These are phyloP conservation scores for Brotula barbata DNA, from an alignment of 2,797 vertebrate genomes.

Conservation along the genomic window DNA sequence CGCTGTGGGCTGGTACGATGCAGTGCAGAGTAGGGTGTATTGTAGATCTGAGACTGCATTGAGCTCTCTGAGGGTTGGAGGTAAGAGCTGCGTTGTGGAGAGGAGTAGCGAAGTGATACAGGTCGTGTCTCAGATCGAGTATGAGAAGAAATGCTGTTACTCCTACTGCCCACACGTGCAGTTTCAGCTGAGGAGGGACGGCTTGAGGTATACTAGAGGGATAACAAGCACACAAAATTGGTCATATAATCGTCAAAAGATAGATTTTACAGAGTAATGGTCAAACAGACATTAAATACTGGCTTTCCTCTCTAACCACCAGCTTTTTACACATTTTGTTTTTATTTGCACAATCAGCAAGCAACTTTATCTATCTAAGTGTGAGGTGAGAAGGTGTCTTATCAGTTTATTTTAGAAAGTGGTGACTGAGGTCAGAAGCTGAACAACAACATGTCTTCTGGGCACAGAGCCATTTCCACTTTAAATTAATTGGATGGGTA, in stretches of 20 bases:
- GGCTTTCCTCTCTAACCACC: neutral
- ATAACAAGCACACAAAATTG: conserved; percentile 30
- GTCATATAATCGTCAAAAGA: too few relatives aligned
- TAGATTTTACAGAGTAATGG: too few relatives aligned
- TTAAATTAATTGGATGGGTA: conserved; percentile 50
- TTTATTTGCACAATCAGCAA: conserved; percentile 9
- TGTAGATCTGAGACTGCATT: conserved; percentile 77
- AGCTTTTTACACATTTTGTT: neutral
- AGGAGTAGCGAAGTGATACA: conserved; percentile 73
- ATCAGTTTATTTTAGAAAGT: conserved; percentile 33
- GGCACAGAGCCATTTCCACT: conserved; percentile 37
- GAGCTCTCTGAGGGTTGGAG: conserved; percentile 61
- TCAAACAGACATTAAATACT: neutral
- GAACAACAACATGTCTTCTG: conserved; percentile 40
- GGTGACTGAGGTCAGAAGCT: conserved; percentile 35
- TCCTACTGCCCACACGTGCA: conserved; percentile 76
- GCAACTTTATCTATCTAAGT: neutral
- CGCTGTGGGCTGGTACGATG: conserved; percentile 52
- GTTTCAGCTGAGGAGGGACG: conserved; percentile 67
- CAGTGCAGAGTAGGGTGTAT: conserved; percentile 75
- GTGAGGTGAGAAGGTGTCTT: conserved; percentile 7
- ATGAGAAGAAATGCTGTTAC: conserved; percentile 81
- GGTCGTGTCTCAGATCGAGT: conserved; percentile 72
- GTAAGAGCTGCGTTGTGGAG: conserved; percentile 69
- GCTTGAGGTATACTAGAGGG: conserved; percentile 75